phyloP scores from a whole-genome alignment of 2,888 invertebrate genomes.

The Amaurobius ferox region DNA sequence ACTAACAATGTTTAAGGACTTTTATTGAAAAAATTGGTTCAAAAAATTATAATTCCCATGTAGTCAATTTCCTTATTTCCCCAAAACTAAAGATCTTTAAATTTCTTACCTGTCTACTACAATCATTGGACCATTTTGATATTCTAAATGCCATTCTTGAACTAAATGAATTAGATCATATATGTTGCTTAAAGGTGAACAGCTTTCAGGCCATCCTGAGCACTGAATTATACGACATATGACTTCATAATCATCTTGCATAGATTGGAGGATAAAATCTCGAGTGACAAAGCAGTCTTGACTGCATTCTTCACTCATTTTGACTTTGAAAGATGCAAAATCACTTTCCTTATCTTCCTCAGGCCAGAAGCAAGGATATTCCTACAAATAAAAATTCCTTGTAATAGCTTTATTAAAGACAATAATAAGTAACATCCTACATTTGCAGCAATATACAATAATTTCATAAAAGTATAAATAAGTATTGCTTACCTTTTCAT shows the following conservation, averaged over 20 bases:
- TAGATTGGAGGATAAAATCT: slow-evolving; percentile 81
- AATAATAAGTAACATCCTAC: too few species aligned
- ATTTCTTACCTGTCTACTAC: slow-evolving; percentile 90
- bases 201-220: slow-evolving; percentile 89
- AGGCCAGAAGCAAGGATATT: slow-evolving; percentile 76
- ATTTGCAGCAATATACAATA: neutral
- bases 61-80: too few species aligned
- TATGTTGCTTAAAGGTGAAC: slow-evolving; percentile 81
- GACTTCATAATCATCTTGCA: slow-evolving; percentile 94
- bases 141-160: slow-evolving; percentile 89
- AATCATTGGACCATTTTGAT: slow-evolving; percentile 93
- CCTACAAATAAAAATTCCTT: slow-evolving; percentile 63
- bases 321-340: slow-evolving; percentile 75
- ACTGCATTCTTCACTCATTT: slow-evolving; percentile 78
- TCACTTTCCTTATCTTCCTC: slow-evolving; percentile 75
- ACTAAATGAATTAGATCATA: slow-evolving; percentile 90
- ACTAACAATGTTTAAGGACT: too few species aligned
- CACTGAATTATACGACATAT: slow-evolving; percentile 92
- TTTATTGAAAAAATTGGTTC: too few species aligned
- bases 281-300: slow-evolving; percentile 74
- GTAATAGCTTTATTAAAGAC: too few species aligned
- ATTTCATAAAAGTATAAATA: neutral
- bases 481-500: slow-evolving; percentile 80
- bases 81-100: too few species aligned
- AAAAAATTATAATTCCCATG: too few species aligned